Percentiles rank a stretch among this genome's conserved stretches.
Evolutionary conservation across 2,113 vertebrate species (phyloP).

Genomic region (Sciurus niger): DNA sequence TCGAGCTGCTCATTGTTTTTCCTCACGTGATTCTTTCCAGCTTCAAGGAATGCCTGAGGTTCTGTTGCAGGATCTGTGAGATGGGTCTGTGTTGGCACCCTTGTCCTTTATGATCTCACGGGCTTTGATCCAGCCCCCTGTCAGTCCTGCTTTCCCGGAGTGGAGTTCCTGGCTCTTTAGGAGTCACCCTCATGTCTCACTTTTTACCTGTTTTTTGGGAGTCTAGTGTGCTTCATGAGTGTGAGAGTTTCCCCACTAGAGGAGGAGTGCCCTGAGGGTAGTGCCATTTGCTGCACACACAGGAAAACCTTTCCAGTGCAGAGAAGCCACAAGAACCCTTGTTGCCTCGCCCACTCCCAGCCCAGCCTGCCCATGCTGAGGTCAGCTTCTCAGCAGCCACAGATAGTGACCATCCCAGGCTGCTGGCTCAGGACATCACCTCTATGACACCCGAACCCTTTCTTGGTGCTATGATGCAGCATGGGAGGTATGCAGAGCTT

Average conservation of each 20-base stretch:
- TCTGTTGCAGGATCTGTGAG: neutral
- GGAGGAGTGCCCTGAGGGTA: neutral
- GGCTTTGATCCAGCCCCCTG: neutral
- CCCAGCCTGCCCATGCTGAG: constrained; percentile 43
- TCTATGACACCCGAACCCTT: constrained; percentile 57
- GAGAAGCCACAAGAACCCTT: neutral
- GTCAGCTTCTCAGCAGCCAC: constrained; percentile 52
- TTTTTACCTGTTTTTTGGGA: neutral
- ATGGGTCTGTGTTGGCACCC: neutral
- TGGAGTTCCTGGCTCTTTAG: neutral
- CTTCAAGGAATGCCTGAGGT: neutral
- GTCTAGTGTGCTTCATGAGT: neutral
- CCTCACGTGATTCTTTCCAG: neutral
- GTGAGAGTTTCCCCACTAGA: neutral
- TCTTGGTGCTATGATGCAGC: constrained; percentile 62
- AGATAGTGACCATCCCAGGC: neutral
- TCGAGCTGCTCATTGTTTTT: neutral
- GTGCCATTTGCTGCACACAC: too few relatives aligned
- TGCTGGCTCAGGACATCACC: neutral
- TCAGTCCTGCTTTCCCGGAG: neutral
- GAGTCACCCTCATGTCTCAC: neutral
- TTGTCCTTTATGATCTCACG: neutral
- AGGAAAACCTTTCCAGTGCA: neutral
- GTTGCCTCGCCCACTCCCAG: neutral
- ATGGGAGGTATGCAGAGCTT: neutral